Base-by-base conservation (phyloP, 2,113 vertebrate species). In the Colaptes auratus region DNA sequence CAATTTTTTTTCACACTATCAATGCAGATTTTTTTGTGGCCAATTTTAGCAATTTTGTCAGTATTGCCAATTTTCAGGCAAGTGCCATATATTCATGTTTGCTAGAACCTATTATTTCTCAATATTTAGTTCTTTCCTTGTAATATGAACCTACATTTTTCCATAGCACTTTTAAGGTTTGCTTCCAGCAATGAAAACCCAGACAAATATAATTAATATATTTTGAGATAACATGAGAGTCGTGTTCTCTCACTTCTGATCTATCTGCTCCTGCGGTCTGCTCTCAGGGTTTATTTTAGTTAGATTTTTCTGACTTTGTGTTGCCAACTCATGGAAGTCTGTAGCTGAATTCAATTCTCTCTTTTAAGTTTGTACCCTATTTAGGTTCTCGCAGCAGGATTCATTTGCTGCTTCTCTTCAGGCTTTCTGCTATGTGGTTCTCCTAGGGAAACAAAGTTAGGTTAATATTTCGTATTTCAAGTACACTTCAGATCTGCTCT, bases 301-400 rank as follows among this genome's bases (percentile, higher is more conserved):
- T 88, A 63, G 27, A 46, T 88, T 90, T 92, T 89, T 71, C 70
- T 74, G 73, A 18, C 75, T 71, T 85, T 88, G 21, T 52, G 46
- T 82, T 90, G 67, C 36, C 74, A 63, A 3, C 55, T 89, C 39
- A 7, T 60, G 66, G 58, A 82, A 86, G 33, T 80, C 67, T 67
- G 31, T 74, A 82, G 25, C 60, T 80, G 70, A 86, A 87, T 84
- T 91, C 28, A 92, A 20, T 88, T 96, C 65, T 59, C 77, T 87
- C 27, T 82, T 94, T 70, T 65, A 88, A 90, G 63, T 82, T 72
- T 87, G 48, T 60, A 10, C 14, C 88, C 50, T 88, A 1, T 84
- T 88, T 88, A 86, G 33, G 7, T 71, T 85, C 75, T 67, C 31
- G 23, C 52, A 30, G 42, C 63, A 84, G 83, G 60, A 91, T 89